These are phyloP conservation scores for Pipistrellus nathusii DNA, from an alignment of 2,797 vertebrate species.

Conservation along the genomic window DNA sequence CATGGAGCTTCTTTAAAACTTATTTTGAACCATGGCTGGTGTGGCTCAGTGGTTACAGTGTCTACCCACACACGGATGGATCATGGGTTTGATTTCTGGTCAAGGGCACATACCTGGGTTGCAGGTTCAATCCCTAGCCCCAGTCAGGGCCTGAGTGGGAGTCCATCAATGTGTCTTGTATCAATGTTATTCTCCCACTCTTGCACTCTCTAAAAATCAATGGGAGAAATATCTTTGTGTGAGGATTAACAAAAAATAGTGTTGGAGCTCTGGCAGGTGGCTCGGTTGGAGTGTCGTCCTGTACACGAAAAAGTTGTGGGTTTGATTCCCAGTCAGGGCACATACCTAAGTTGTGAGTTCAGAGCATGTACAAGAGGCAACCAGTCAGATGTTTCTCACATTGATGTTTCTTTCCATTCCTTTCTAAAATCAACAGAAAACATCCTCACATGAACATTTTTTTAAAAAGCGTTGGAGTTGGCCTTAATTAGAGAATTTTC, in stretches of 20 bases:
- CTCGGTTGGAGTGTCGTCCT: not conserved
- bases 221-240: too few relatives aligned
- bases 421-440: not conserved
- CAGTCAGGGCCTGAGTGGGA: not conserved
- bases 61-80: too few relatives aligned
- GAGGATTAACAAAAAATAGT: not conserved
- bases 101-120: not conserved
- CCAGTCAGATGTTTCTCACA: not conserved
- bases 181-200: too few relatives aligned
- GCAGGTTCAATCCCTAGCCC: not conserved
- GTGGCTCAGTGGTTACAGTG: not conserved
- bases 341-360: too few relatives aligned
- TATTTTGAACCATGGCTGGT: not conserved
- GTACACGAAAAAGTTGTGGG: not conserved
- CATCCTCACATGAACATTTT: not conserved
- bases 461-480: not conserved
- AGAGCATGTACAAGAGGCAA: not conserved
- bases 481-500: not conserved
- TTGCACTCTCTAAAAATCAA: too few relatives aligned
- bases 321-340: not conserved
- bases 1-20: not conserved
- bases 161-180: too few relatives aligned
- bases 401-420: too few relatives aligned
- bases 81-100: not conserved
- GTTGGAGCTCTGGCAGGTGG: not conserved